A percentile compares a stretch with the other conserved stretches of the same genome.
Evolutionary conservation across 2,113 vertebrate species (phyloP).

Genomic region (Pseudonaja textilis): DNA sequence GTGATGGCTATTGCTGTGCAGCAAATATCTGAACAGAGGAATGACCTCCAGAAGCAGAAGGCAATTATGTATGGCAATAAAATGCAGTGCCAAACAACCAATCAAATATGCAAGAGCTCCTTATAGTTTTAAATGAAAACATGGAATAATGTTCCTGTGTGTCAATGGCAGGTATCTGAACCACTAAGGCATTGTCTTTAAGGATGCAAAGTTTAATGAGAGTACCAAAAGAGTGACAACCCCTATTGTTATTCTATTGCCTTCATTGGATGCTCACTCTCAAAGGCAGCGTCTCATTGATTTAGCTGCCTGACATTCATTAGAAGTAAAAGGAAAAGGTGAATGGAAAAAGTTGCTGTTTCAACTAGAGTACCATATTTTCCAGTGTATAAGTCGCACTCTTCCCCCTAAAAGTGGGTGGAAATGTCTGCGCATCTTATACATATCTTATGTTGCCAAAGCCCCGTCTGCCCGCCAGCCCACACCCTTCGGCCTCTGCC

Average conservation of each 20-base stretch:
- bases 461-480: no score
- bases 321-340: background rate
- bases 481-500: no score
- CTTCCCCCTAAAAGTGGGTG: no score
- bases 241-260: background rate
- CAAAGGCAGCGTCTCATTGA: background rate
- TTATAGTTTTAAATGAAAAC: background rate
- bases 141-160: background rate
- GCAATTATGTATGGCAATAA: background rate
- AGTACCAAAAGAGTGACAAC: background rate
- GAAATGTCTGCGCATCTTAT: no score
- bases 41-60: background rate
- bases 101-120: background rate
- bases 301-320: background rate
- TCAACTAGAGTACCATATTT: background rate
- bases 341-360: background rate
- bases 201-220: background rate
- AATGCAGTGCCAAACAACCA: background rate
- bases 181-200: background rate
- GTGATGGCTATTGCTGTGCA: background rate
- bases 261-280: background rate
- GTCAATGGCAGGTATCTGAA: background rate
- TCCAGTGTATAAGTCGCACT: no score
- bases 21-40: background rate
- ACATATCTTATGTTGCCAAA: no score